Base-by-base conservation (phyloP, 2,888 invertebrate genomes). In the Smittia sp. region DNA sequence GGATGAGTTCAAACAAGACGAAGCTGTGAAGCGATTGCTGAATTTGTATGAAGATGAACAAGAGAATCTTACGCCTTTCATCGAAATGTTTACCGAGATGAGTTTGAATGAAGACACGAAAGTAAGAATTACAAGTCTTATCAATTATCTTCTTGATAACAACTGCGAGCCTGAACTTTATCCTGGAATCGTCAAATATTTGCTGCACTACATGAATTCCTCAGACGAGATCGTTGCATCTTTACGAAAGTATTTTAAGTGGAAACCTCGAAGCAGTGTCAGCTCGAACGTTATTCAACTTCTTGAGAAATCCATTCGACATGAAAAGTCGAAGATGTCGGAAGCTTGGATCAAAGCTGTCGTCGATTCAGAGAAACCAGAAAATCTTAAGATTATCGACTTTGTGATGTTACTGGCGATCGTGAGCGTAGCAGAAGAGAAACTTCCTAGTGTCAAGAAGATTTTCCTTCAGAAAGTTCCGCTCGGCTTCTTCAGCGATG, bases 141-240 rank as follows among this genome's bases (percentile, higher is more conserved):
- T 72, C n/a, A 54, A 39, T 1, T 9, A 39, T 32, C 32, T 54
- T 22, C 54, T 72, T n/a, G 62, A 72, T n/a, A 58, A 62, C 18
- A 25, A 72, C 13, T 72, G 72, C n/a, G 32, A 54, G 15, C 18
- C 27, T n/a, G 15, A 39, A 13, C 39, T 54, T 11, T 72, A 72
- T 72, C 39, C 62, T 1, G 72, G 54, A 15, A 72, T 72, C 32
- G 18, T 72, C 9, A 72, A 72, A 18, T 72, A 72, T 39, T 39
- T 54, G 6, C 58, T 52, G 1, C 22, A 39, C 22, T 72, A 72
- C 22, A n/a, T 25, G 20, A n/a, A 11, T 32, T 38, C 62, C n/a
- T 11, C 58, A 20, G 38, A 20, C 20, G 39, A 58, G 9, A 39
- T 72, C 7, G 22, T 62, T 4, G 62, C 52, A 13, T 54, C 22